Conservation (phyloP, 1,140 invertebrate species). For the Cydia amplana region DNA sequence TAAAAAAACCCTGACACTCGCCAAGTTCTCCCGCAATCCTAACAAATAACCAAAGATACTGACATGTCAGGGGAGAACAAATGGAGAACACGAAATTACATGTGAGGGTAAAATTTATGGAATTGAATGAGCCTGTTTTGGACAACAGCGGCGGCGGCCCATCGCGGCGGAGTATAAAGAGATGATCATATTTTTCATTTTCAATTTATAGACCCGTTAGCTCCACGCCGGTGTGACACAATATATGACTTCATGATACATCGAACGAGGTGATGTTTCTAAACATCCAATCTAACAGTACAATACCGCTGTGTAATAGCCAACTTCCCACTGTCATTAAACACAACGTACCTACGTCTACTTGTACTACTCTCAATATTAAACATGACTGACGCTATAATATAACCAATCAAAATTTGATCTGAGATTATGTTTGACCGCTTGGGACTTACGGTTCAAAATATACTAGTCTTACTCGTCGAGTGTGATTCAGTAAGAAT, state of each 20-base stretch:
- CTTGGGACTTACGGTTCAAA: background rate
- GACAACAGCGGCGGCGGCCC: no score
- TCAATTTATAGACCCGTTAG: no score
- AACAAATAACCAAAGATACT: no score
- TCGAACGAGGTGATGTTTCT: conserved; percentile 20
- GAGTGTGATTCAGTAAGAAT: background rate
- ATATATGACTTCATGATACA: background rate
- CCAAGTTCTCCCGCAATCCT: no score
- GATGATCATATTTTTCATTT: no score
- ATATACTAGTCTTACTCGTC: background rate
- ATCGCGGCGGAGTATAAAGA: no score
- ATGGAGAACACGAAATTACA: no score
- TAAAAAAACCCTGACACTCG: no score
- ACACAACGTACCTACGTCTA: background rate
- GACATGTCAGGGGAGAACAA: no score
- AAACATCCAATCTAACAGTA: conserved; percentile 23
- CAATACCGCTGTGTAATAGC: conserved; percentile 20
- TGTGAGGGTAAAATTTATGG: no score
- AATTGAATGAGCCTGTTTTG: no score
- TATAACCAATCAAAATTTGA: background rate
- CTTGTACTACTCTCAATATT: background rate
- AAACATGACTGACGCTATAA: background rate
- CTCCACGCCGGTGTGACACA: background rate
- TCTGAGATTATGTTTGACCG: background rate
- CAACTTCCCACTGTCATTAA: conserved; percentile 30